Conservation (phyloP, 2,888 invertebrate species). For the Mallateleia sp. region DNA sequence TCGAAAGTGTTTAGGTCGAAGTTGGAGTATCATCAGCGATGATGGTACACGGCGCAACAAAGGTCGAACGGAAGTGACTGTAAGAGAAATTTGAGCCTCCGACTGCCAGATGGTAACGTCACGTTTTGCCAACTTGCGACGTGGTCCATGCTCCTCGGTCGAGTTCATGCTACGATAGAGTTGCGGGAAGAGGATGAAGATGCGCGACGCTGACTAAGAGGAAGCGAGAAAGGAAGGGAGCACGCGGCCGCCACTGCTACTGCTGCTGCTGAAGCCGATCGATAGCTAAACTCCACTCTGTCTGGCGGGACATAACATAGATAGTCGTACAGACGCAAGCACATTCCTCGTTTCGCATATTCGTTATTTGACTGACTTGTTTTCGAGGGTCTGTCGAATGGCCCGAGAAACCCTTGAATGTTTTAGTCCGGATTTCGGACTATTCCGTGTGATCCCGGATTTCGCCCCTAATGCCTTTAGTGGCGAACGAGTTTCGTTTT, state of each 20-base stretch:
- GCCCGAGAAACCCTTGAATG: slow-evolving; percentile 69
- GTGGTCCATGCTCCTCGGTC: slow-evolving; percentile 81
- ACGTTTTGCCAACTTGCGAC: slow-evolving; percentile 76
- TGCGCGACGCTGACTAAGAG: slow-evolving; percentile 74
- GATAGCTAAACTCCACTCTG: slow-evolving; percentile 89
- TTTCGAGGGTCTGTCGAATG: slow-evolving; percentile 59
- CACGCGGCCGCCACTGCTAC: slow-evolving; percentile 81
- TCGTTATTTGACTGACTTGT: slow-evolving; percentile 67
- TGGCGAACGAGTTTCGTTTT: slow-evolving; percentile 43
- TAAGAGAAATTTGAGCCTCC: slow-evolving; percentile 52
- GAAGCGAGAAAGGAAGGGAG: slow-evolving; percentile 82
- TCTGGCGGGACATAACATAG: slow-evolving; percentile 86
- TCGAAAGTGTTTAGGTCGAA: slow-evolving; percentile 46
- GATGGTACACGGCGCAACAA: slow-evolving; percentile 46
- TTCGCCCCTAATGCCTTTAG: slow-evolving; percentile 64
- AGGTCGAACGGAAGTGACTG: slow-evolving; percentile 65
- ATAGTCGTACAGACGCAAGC: slow-evolving; percentile 77
- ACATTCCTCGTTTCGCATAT: slow-evolving; percentile 70
- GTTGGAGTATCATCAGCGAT: slow-evolving; percentile 60
- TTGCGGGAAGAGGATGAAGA: slow-evolving; percentile 76
- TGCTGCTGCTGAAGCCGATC: slow-evolving; percentile 84
- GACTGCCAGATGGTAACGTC: slow-evolving; percentile 74
- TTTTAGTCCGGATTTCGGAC: slow-evolving; percentile 64
- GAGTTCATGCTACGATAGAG: slow-evolving; percentile 77
- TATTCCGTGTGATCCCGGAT: slow-evolving; percentile 59